Percentiles rank a stretch among this genome's conserved stretches.
These are phyloP conservation scores for Eilema depressum DNA, from an alignment of 2,888 invertebrate genomes.

Conservation along the genomic window DNA sequence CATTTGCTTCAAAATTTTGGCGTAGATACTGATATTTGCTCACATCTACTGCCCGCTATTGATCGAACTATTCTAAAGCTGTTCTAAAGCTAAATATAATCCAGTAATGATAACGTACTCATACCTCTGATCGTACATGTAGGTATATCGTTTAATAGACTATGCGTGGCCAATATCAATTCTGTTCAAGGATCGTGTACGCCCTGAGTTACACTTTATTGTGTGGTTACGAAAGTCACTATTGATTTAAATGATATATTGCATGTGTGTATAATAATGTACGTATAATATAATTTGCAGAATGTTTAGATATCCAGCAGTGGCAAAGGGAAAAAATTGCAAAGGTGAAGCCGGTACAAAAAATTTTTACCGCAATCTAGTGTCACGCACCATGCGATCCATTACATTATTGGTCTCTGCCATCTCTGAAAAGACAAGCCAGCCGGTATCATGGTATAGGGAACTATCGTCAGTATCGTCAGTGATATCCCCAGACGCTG, in stretches of 20 bases:
- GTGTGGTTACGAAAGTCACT: background rate
- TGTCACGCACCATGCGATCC: no score
- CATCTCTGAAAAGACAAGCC: no score
- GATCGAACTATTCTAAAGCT: background rate
- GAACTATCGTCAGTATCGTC: no score
- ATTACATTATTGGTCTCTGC: no score
- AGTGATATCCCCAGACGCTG: no score
- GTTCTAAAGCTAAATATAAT: background rate
- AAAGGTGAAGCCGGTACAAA: no score
- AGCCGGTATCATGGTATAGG: no score
- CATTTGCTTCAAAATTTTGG: background rate
- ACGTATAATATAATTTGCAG: background rate
- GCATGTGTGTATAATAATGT: background rate
- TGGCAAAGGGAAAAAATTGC: no score
- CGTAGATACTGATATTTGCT: background rate
- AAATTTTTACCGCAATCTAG: no score
- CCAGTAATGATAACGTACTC: background rate
- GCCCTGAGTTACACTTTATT: background rate
- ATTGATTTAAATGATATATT: background rate
- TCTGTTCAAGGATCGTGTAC: background rate
- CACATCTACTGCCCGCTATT: background rate
- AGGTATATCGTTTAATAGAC: background rate
- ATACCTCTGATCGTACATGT: background rate
- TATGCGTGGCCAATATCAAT: background rate
- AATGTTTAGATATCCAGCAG: no score